Evolutionary conservation across 2,888 invertebrate genomes (phyloP).

Genomic region (Fragum sueziense): DNA sequence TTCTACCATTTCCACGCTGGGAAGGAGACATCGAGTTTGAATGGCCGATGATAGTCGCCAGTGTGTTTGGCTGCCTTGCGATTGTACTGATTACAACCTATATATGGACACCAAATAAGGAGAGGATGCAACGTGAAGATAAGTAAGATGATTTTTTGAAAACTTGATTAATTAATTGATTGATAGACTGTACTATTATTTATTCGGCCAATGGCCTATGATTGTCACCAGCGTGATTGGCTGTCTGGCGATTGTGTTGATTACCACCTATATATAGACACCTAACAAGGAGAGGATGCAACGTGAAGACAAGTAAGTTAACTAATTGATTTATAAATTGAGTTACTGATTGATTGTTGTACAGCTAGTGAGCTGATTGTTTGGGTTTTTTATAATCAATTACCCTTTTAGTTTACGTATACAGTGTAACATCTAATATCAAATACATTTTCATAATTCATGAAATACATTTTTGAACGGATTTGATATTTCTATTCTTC

Average conservation of each 20-base stretch:
- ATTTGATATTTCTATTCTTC: no score
- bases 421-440: no score
- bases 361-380: no score
- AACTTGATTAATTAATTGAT: no score
- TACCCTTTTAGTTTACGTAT: no score
- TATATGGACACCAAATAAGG: slow-evolving; percentile 62
- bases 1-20: slow-evolving; percentile 54
- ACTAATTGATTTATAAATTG: no score
- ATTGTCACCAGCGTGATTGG: slow-evolving; percentile 59
- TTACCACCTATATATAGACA: slow-evolving; percentile 65
- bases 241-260: slow-evolving; percentile 57
- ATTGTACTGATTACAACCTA: slow-evolving; percentile 63
- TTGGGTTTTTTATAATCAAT: no score
- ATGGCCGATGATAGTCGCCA: slow-evolving; percentile 60
- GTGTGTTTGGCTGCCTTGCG: slow-evolving; percentile 58
- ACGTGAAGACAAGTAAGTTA: slow-evolving; percentile 67
- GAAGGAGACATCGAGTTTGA: slow-evolving; percentile 46
- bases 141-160: slow-evolving; percentile 63
- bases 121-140: slow-evolving; percentile 67
- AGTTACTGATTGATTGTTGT: no score
- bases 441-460: no score
- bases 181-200: no score
- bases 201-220: slow-evolving; percentile 61
- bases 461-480: no score
- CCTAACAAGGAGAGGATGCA: slow-evolving; percentile 65